These are phyloP conservation scores for Eristalis pertinax DNA, from an alignment of 2,888 invertebrate species.

Conservation along the genomic window DNA sequence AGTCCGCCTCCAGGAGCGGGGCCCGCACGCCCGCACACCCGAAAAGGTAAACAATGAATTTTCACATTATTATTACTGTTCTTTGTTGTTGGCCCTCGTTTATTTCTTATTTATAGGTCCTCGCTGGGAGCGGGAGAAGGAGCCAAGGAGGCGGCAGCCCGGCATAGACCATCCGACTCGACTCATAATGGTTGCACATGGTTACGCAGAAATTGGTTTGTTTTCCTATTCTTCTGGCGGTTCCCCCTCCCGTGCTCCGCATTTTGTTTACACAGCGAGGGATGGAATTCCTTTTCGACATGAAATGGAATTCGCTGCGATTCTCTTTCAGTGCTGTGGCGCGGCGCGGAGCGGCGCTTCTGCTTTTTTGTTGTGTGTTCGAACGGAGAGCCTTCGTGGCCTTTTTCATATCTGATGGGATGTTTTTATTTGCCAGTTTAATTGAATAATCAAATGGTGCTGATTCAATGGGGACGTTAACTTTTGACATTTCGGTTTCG, in stretches of 20 bases:
- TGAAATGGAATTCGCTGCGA: conserved; percentile 47
- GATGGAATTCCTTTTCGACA: conserved; percentile 58
- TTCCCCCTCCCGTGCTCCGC: not conserved
- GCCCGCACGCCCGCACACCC: conserved; percentile 11
- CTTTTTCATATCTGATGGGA: conserved; percentile 8
- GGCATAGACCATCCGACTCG: conserved; percentile 12
- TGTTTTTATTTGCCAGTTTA: conserved; percentile 53
- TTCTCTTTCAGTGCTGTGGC: not conserved
- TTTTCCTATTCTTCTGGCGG: conserved; percentile 61
- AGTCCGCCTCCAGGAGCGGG: not conserved
- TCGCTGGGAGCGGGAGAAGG: conserved; percentile 20
- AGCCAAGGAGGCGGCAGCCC: not conserved
- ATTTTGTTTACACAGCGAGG: conserved; percentile 56
- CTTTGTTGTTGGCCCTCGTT: conserved; percentile 27
- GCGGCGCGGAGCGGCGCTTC: not conserved
- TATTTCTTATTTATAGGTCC: conserved; percentile 54
- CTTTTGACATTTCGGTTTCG: not conserved
- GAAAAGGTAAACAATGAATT: conserved; percentile 56
- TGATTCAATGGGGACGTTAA: conserved; percentile 27
- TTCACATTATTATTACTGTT: conserved; percentile 65
- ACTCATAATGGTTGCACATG: conserved; percentile 63
- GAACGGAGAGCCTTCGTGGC: not conserved
- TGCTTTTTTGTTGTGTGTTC: not conserved
- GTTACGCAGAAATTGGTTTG: conserved; percentile 63
- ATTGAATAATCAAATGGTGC: conserved; percentile 53